Base-by-base conservation (phyloP, 2,888 invertebrate species). In the Drosophila lacicola region DNA sequence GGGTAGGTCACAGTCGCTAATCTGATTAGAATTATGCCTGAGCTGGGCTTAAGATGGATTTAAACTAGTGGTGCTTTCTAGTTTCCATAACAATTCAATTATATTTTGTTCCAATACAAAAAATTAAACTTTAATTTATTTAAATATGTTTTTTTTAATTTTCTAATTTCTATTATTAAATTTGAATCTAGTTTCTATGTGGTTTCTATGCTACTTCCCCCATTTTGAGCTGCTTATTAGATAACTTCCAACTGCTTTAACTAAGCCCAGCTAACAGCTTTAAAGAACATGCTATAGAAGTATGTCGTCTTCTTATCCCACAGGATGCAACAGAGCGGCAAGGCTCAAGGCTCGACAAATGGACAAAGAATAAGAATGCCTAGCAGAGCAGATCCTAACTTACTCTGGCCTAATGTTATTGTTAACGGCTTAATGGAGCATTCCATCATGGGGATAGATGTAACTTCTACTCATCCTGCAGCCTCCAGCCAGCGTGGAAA, bases 391-490 rank as follows among this genome's bases (percentile, higher is more conserved):
- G 39, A 57, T 51, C 49, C 54, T 55, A 77, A 72, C 78, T 73
- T 53, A 60, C 63, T 72, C 68, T 73, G 55, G 73, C 63, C 78
- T 73, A 75, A 75, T 60, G 77, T 83, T 88, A 85, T 88, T 86
- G 87, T 88, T 81, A 88, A 81, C 88, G 80, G 88, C 87, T 88
- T 88, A 85, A 86, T 88, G 81, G 88, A 81, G 86, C 86, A 79
- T 83, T 88, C 75, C 79, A 75, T 86, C 86, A 77, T 74, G 70
- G 60, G 63, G 37, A 68, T 21, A 42, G 69, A 71, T 79, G 58
- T 74, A 74, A 78, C 60, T 74, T 63, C 45, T 60, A 33, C 61
- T 57, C 19, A 50, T 54, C 74, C 51, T 19, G 56, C 17, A 36
- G 29, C 29, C 51, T 19, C 60, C 17, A 36, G 29, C 29, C 36